Percentiles rank a stretch among this genome's conserved stretches.
These are phyloP conservation scores for Pipra filicauda DNA, from an alignment of 2,113 vertebrate genomes.

Conservation along the genomic window DNA sequence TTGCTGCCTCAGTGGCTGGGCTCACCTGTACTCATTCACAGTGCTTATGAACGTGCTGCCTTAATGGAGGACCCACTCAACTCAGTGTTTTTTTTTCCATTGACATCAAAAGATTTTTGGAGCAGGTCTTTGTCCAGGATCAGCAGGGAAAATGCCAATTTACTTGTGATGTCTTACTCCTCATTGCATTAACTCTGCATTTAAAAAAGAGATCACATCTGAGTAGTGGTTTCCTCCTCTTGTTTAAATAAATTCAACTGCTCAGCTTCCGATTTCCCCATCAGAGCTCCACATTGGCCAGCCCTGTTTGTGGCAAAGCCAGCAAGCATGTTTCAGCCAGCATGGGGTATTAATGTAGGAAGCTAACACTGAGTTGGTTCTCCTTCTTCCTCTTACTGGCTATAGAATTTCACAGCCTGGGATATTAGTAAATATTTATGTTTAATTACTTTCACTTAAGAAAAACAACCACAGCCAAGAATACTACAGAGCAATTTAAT, in stretches of 20 bases:
- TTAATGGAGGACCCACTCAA: background rate
- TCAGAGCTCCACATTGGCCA: background rate
- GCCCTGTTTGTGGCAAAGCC: background rate
- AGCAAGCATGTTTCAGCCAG: background rate
- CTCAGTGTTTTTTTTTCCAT: background rate
- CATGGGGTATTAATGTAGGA: background rate
- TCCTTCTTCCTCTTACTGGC: constrained; percentile 17
- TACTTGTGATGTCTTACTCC: background rate
- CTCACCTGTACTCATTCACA: background rate
- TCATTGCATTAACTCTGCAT: background rate
- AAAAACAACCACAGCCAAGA: constrained; percentile 50
- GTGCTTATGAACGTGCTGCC: background rate
- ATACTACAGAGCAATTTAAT: constrained; percentile 60
- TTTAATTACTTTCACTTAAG: constrained; percentile 66
- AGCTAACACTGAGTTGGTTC: background rate
- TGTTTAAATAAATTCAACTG: background rate
- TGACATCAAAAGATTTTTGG: background rate
- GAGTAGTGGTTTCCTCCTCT: background rate
- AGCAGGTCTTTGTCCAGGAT: background rate
- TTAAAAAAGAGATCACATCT: background rate
- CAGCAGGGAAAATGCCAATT: background rate
- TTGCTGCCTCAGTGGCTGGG: background rate
- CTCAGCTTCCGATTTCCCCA: background rate
- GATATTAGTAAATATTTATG: constrained; percentile 67
- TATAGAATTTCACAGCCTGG: constrained; percentile 55